Conservation (phyloP, 2,113 vertebrate species). For the Garra rufa region DNA sequence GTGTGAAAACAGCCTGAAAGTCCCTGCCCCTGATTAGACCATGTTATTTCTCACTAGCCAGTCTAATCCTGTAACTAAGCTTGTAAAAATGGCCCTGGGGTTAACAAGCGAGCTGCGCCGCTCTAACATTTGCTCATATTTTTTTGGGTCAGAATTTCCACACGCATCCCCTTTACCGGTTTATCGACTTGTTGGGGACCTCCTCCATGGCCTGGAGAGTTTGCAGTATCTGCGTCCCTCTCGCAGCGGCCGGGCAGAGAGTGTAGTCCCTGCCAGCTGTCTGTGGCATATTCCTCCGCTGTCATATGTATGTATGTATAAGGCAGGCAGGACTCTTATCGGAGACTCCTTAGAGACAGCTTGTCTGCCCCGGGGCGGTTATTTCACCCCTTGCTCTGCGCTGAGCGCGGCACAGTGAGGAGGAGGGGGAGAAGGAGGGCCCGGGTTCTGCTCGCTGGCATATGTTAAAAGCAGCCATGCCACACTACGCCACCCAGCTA, state of each 20-base stretch:
- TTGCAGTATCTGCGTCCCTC: constrained; percentile 49
- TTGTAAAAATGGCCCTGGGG: constrained; percentile 47
- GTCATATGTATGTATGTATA: constrained; percentile 63
- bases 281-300: constrained; percentile 53
- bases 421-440: constrained; percentile 9
- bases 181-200: constrained; percentile 52
- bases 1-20: constrained; percentile 32
- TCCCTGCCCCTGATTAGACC: constrained; percentile 52
- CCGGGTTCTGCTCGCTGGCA: constrained; percentile 49
- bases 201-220: constrained; percentile 51
- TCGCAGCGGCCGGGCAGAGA: neutral
- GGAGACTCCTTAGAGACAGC: constrained; percentile 63
- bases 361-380: constrained; percentile 64
- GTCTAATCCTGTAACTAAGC: constrained; percentile 57
- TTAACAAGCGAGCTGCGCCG: constrained; percentile 38
- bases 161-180: constrained; percentile 45
- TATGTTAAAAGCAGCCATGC: constrained; percentile 63
- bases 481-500: constrained; percentile 50
- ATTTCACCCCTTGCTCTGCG: constrained; percentile 62
- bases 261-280: constrained; percentile 52
- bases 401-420: constrained; percentile 43
- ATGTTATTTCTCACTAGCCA: constrained; percentile 44
- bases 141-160: constrained; percentile 43
- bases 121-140: constrained; percentile 45
- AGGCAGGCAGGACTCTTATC: constrained; percentile 63